Percentiles rank a stretch among this genome's conserved stretches.
Conservation (phyloP, 1,140 invertebrate genomes). For the Tetramorium parvispinum region DNA sequence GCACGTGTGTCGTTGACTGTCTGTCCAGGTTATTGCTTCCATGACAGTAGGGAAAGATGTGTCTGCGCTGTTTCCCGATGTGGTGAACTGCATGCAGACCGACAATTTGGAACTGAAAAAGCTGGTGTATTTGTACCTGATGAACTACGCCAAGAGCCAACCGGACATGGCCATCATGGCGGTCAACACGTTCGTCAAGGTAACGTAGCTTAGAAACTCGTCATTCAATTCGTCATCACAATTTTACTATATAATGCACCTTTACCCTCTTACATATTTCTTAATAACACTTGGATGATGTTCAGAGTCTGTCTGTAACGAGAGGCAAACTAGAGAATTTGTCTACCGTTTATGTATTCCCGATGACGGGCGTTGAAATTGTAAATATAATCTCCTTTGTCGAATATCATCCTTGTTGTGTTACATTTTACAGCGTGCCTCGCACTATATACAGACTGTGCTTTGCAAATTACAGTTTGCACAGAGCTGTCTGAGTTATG, state of each 20-base stretch:
- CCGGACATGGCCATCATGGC: conserved; percentile 99
- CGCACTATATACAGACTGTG: conserved; percentile 78
- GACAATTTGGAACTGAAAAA: conserved; percentile 99
- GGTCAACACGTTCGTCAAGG: conserved; percentile 99
- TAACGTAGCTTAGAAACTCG: conserved; percentile 84
- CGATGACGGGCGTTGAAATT: conserved; percentile 12
- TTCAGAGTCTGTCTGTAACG: conserved; percentile 77
- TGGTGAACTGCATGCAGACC: conserved; percentile 99
- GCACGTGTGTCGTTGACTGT: conserved; percentile 48
- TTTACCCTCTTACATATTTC: conserved; percentile 44
- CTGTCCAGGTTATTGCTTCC: conserved; percentile 96
- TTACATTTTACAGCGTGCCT: conserved; percentile 78
- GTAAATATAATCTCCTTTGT: conserved; percentile 53
- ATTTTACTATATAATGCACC: conserved; percentile 72
- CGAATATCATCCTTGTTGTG: conserved; percentile 34
- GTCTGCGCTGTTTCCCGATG: conserved; percentile 98
- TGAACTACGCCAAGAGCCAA: conserved; percentile 99
- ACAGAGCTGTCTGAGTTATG: conserved; percentile 82
- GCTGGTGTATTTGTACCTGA: conserved; percentile 99
- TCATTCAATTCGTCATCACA: conserved; percentile 62
- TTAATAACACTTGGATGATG: conserved; percentile 76
- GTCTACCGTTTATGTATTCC: background rate
- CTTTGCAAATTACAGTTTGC: conserved; percentile 83
- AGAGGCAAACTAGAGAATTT: conserved; percentile 78
- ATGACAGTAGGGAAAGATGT: conserved; percentile 99